A percentile compares a stretch with the other conserved stretches of the same genome.
These are phyloP conservation scores for Solen grandis DNA, from an alignment of 1,140 invertebrate genomes.

Conservation along the genomic window DNA sequence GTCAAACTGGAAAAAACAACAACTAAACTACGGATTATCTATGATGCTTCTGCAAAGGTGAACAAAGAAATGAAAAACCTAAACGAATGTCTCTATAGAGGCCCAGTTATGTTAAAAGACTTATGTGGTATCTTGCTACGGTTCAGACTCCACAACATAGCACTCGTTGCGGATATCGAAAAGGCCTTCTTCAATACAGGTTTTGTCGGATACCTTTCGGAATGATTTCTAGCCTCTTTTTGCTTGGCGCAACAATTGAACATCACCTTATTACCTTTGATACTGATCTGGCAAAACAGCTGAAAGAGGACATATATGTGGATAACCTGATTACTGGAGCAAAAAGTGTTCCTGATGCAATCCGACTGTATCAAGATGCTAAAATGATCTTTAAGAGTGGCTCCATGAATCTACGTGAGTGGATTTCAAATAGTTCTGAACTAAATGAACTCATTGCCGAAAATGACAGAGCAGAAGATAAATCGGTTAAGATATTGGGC, in stretches of 20 bases:
- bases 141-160: neutral
- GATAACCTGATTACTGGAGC: no score
- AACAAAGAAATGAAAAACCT: neutral
- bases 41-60: constrained; percentile 3
- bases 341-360: no score
- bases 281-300: neutral
- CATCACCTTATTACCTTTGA: constrained; percentile 6
- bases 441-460: neutral
- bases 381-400: constrained; percentile 18
- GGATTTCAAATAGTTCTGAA: constrained; percentile 4
- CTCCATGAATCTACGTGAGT: constrained; percentile 38
- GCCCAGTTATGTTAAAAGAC: no score
- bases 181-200: constrained; percentile 19
- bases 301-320: constrained; percentile 22
- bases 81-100: constrained; percentile 1
- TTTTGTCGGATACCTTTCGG: constrained; percentile 27
- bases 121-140: constrained; percentile 5
- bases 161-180: constrained; percentile 1
- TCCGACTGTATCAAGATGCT: no score
- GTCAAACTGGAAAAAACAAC: neutral
- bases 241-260: constrained; percentile 28
- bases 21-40: no score
- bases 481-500: constrained; percentile 14
- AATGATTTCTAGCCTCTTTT: constrained; percentile 24
- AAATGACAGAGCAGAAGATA: neutral